phyloP scores from a whole-genome alignment of 2,113 vertebrate genomes.

The Rhinolophus ferrumequinum region DNA sequence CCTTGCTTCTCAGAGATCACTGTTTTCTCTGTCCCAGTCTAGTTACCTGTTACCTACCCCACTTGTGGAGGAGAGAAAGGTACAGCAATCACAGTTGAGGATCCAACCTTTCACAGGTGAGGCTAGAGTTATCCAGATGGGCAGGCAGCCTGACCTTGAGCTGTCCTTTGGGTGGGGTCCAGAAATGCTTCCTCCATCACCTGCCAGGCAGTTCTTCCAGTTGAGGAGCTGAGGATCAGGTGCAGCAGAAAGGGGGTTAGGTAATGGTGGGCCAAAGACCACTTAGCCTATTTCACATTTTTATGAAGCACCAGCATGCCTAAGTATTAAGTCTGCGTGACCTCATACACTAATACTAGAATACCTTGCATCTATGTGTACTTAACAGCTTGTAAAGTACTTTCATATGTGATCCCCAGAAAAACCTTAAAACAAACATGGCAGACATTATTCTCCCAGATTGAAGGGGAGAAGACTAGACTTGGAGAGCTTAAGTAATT shows the following conservation, averaged over 20 bases:
- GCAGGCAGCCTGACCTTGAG: neutral
- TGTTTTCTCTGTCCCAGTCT: constrained; percentile 42
- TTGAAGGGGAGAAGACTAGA: neutral
- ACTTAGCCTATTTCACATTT: neutral
- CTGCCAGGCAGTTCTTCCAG: neutral
- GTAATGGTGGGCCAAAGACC: neutral
- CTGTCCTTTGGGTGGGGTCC: neutral
- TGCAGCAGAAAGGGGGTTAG: neutral
- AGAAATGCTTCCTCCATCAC: neutral
- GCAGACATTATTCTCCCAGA: constrained; percentile 18
- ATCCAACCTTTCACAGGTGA: constrained; percentile 31
- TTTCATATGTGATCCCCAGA: neutral
- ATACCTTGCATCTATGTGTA: neutral
- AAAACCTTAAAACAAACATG: neutral
- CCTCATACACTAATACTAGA: neutral
- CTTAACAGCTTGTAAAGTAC: neutral
- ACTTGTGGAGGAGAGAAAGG: constrained; percentile 20
- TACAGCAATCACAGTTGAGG: constrained; percentile 3
- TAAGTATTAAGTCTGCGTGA: neutral
- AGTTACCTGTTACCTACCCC: neutral
- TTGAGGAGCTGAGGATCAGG: neutral
- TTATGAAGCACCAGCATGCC: neutral
- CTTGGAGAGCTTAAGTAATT: neutral
- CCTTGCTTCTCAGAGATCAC: constrained; percentile 48
- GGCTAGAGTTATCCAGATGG: neutral